Evolutionary conservation across 64 coral and sea anemone species (phyloP), one percentile per base, ranked within the genome.

Genomic region (Acropora tenuis): DNA sequence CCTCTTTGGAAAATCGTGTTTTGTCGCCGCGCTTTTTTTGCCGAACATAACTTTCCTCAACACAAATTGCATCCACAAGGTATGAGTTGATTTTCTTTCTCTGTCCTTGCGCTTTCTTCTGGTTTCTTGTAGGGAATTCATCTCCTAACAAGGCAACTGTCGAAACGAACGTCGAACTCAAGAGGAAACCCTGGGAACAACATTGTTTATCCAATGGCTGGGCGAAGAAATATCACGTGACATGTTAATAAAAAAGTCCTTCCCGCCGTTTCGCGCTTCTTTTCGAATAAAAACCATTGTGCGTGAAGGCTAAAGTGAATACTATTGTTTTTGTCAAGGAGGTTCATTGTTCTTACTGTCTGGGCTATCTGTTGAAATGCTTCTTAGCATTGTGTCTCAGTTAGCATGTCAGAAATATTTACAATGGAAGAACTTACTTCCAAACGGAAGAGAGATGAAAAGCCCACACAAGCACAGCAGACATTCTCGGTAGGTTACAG

Each of bases 1-100:
- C 53, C 75, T 89, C 74, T 88, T 88, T 88, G 43, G 58, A 88
- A 88, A 88, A 75, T 76, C n/a, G 71, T 58, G 48, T 88, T 88
- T 71, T 88, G 71, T 76, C 48, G 72, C 86, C 71, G 86, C 3
- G 87, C 87, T 89, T 89, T 89, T 89, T 89, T 89, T 3, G 87
- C 87, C n/a, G 87, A 89, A 65, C 87, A 89, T 89, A 89, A 78
- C 74, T 89, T 89, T 65, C 87, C 87, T n/a, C 74, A 16, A 89
- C 87, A 78, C n/a, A 89, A 65, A 89, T 44, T 74, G 87, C 74
- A 89, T 75, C n/a, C 0, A 89, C 87, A 43, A 45, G 50, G 74
- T 44, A 89, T 77, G 53, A 57, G 20, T 53, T 78, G 87, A 89
- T 89, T 89, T 89, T 77, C 87, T 89, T 77, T 78, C 87, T 89